phyloP scores from a whole-genome alignment of 1,140 invertebrate species.

The Calliphora vicina region DNA sequence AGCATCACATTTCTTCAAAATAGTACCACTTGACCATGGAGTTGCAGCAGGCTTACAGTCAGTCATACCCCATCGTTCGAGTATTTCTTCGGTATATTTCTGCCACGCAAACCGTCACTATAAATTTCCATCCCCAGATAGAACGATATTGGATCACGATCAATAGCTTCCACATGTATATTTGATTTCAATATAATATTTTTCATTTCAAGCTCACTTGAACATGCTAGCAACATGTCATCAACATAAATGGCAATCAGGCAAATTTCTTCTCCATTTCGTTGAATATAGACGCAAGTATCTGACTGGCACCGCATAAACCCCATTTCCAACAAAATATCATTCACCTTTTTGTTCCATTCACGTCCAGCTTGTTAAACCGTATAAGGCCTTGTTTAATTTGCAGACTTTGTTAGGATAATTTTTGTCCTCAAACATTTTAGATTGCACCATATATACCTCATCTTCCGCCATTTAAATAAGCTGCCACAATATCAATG shows the following conservation, averaged over 20 bases:
- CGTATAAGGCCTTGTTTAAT: conserved; percentile 53
- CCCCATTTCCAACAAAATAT: conserved; percentile 39
- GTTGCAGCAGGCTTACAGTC: conserved; percentile 27
- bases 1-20: conserved; percentile 25
- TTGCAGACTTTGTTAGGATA: conserved; percentile 45
- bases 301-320: conserved; percentile 39
- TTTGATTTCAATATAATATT: not conserved
- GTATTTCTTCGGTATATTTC: conserved; percentile 35
- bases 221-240: conserved; percentile 37
- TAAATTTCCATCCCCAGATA: conserved; percentile 53
- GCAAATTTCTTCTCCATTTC: not conserved
- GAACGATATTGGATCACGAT: conserved; percentile 5
- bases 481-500: conserved; percentile 64
- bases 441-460: conserved; percentile 63
- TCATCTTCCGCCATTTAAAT: conserved; percentile 63
- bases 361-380: conserved; percentile 50
- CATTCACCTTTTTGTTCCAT: conserved; percentile 50
- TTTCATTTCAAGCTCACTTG: not conserved
- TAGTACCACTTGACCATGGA: not conserved
- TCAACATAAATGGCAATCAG: conserved; percentile 36
- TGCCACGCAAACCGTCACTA: conserved; percentile 29
- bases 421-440: conserved; percentile 47
- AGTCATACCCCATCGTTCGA: conserved; percentile 33
- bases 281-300: conserved; percentile 28
- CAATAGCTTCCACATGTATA: conserved; percentile 9